Percentiles rank a stretch among this genome's conserved stretches.
Evolutionary conservation across 2,113 vertebrate genomes (phyloP).

Genomic region (Onychostoma macrolepis): DNA sequence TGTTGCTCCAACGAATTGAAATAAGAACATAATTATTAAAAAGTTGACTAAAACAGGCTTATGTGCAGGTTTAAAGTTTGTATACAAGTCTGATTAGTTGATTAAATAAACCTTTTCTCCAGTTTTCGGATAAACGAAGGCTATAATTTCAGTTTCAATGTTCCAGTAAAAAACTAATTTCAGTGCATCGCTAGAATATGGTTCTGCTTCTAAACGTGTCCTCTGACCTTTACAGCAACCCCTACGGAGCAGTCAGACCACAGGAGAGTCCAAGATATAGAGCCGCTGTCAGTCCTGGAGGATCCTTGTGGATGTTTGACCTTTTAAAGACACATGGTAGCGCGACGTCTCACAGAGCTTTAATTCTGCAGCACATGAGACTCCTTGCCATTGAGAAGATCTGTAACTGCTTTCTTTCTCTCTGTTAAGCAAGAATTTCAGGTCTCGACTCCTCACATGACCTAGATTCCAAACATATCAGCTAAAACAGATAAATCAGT

Average conservation of each 20-base stretch:
- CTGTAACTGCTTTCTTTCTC: not conserved
- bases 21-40: too few species aligned
- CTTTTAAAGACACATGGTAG: not conserved
- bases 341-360: not conserved
- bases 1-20: too few species aligned
- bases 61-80: too few species aligned
- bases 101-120: too few species aligned
- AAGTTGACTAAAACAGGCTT: too few species aligned
- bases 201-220: not conserved
- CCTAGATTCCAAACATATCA: not conserved
- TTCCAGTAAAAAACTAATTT: too few species aligned
- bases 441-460: not conserved
- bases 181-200: too few species aligned
- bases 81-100: too few species aligned
- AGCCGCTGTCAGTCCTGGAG: not conserved
- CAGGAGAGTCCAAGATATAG: conserved; percentile 54
- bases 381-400: not conserved
- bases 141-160: too few species aligned
- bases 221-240: conserved; percentile 45
- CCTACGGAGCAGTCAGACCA: conserved; percentile 40
- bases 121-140: too few species aligned
- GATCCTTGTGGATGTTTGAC: not conserved
- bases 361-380: not conserved
- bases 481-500: not conserved
- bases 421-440: not conserved